A percentile compares a stretch with the other conserved stretches of the same genome.
phyloP scores from a whole-genome alignment of 2,888 invertebrate genomes.

The Abrostola tripartita region DNA sequence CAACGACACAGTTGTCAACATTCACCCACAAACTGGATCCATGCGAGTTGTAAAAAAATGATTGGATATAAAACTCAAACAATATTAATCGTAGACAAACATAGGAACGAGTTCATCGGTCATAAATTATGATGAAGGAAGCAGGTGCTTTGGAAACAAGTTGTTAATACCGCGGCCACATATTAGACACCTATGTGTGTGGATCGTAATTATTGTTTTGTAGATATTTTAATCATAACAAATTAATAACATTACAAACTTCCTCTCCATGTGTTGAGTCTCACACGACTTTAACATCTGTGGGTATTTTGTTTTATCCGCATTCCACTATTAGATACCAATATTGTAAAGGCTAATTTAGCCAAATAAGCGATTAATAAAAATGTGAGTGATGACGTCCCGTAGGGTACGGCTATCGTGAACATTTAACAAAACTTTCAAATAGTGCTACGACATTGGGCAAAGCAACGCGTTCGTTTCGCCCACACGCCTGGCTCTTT shows the following conservation, averaged over 20 bases:
- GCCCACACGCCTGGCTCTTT: slow-evolving; percentile 39
- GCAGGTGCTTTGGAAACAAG: slow-evolving; percentile 48
- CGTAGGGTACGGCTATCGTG: not conserved
- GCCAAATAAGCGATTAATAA: not conserved
- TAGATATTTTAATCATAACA: slow-evolving; percentile 45
- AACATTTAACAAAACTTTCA: not conserved
- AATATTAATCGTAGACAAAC: slow-evolving; percentile 49
- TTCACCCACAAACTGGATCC: slow-evolving; percentile 8
- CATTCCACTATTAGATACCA: slow-evolving; percentile 12
- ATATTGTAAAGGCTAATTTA: not conserved
- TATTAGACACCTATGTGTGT: slow-evolving; percentile 42
- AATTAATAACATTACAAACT: slow-evolving; percentile 36
- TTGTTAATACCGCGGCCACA: slow-evolving; percentile 42
- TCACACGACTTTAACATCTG: slow-evolving; percentile 11
- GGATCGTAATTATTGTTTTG: slow-evolving; percentile 37
- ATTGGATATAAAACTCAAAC: slow-evolving; percentile 36
- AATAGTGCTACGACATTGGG: not conserved
- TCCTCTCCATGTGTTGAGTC: slow-evolving; percentile 12
- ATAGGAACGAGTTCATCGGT: slow-evolving; percentile 40
- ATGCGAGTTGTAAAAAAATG: slow-evolving; percentile 32
- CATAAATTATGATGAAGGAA: slow-evolving; percentile 49
- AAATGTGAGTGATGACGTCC: not conserved
- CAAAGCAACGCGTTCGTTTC: slow-evolving; percentile 8
- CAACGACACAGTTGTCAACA: slow-evolving; percentile 21
- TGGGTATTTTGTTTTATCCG: slow-evolving; percentile 1